Base-by-base conservation (phyloP, 2,888 invertebrate genomes). In the Parasteatoda lunata region DNA sequence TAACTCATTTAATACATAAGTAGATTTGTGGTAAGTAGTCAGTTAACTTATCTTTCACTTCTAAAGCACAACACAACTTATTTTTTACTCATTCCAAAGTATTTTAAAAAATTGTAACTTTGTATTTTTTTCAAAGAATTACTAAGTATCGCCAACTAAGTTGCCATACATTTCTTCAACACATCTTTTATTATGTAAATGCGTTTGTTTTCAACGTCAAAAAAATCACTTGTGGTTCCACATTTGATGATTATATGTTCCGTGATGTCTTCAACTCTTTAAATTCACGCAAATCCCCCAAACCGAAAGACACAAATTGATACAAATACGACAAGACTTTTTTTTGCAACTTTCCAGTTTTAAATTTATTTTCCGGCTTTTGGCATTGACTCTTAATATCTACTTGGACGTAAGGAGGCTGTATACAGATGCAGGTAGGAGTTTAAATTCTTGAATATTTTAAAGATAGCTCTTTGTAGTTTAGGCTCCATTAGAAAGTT, bases 171-270 rank as follows among this genome's bases (percentile, higher is more conserved):
- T 4, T 71, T 15, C 9, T 13, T 54, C 73, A 8, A 51, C 51
- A 49, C 85, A 85, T 85, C 80, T 80, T 85, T 85, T 85, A 85
- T 85, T 80, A 76, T 80, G 68, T 54, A 48, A 79, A 54, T 80
- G 47, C 64, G 64, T 76, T 77, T 78, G n/a, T 52, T 70, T 64
- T 75, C 49, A 70, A 68, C 68, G 65, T 54, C 73, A 49, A 7
- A 52, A 64, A 76, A 80, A 76, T 80, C 85, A 85, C 85, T 85
- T 85, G 85, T 80, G 85, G 85, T 30, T 30, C 30, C 79, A 52
- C 70, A 80, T 80, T 80, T 68, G 80, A 80, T 85, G 85, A 76
- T 80, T 85, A 85, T 76, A 52, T 48, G 73, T 80, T 76, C 65
- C 64, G 79, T 80, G 70, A 70, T 79, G 51, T 65, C 66, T 66